Evolutionary conservation across 2,797 vertebrate species (phyloP), one percentile per base, ranked within the genome.

Genomic region (Gymnothorax reevesii): DNA sequence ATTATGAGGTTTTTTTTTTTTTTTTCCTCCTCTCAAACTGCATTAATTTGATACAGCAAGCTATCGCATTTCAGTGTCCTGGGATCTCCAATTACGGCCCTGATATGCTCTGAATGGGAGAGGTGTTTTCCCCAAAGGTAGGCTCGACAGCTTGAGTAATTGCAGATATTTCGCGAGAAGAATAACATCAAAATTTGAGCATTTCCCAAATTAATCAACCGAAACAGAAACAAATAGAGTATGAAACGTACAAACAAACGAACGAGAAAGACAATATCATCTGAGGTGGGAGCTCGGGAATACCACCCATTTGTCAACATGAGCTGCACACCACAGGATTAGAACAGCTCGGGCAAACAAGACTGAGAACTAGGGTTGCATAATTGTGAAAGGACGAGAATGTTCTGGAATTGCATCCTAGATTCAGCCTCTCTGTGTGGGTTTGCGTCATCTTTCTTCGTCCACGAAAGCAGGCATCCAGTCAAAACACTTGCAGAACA

Each of bases 1-100:
- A 90, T 91, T 88, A 25, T 27, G 3, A 15, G 66, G 66, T 9
- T 12, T 49, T 75, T 75, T 15, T 66, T 49, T 5, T 89, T 89
- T 88, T 87, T 17, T 20, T 69, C 87, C 87, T 86, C 89, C 90
- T 88, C 69, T 88, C 87, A 75, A 88, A 87, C 89, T 90, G 87
- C 86, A 87, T 88, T 88, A 86, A 86, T 87, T 85, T 90, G 88
- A 91, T 89, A 88, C 90, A 88, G 90, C 88, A 85, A 91, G 90
- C 89, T 87, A 80, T 87, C 87, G 88, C 88, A 89, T 88, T 88
- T 89, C 33, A 89, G 89, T 90, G 87, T 87, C 88, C 87, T 86
- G 87, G 83, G 73, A 85, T 88, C 83, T 84, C 89, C 88, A 91
- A 89, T 91, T 90, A 91, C 90, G 88, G 89, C 87, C 86, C 80